phyloP scores from a whole-genome alignment of 1,140 invertebrate genomes.

The Caenorhabditis tropicalis region DNA sequence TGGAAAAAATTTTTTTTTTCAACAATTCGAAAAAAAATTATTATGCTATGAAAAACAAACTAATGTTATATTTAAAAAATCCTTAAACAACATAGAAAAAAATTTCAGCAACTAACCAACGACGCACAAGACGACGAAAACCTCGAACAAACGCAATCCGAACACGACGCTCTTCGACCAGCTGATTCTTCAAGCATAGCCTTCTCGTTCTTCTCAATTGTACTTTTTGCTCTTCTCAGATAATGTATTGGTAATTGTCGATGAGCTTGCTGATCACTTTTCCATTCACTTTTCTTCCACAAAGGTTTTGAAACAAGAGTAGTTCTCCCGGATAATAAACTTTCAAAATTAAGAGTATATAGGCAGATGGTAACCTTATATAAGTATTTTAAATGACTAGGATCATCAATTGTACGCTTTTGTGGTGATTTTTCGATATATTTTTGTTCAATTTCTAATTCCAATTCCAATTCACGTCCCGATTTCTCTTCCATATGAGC shows the following conservation, averaged over 20 bases:
- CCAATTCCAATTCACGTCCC: constrained; percentile 1
- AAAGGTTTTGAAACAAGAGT: constrained; percentile 11
- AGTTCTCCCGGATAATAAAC: not conserved
- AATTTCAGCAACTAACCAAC: not conserved
- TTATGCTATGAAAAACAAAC: too few species aligned
- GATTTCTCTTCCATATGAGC: constrained; percentile 34
- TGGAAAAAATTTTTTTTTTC: too few species aligned
- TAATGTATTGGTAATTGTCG: not conserved
- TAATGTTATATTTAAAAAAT: too few species aligned
- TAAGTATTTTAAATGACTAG: constrained; percentile 31
- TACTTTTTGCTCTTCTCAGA: constrained; percentile 11
- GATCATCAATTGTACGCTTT: constrained; percentile 37
- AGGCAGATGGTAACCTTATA: not conserved
- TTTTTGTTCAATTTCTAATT: not conserved
- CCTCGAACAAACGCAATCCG: constrained; percentile 3
- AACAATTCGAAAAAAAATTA: too few species aligned
- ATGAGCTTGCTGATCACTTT: constrained; percentile 28
- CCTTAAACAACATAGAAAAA: too few species aligned
- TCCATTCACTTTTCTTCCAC: not conserved
- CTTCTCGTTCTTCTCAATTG: constrained; percentile 6
- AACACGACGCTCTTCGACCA: constrained; percentile 18
- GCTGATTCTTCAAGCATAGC: constrained; percentile 24
- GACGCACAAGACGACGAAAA: constrained; percentile 20
- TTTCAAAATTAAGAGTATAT: not conserved
- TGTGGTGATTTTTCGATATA: constrained; percentile 30